Evolutionary conservation across 2,797 vertebrate species (phyloP).

Genomic region (Luscinia luscinia): DNA sequence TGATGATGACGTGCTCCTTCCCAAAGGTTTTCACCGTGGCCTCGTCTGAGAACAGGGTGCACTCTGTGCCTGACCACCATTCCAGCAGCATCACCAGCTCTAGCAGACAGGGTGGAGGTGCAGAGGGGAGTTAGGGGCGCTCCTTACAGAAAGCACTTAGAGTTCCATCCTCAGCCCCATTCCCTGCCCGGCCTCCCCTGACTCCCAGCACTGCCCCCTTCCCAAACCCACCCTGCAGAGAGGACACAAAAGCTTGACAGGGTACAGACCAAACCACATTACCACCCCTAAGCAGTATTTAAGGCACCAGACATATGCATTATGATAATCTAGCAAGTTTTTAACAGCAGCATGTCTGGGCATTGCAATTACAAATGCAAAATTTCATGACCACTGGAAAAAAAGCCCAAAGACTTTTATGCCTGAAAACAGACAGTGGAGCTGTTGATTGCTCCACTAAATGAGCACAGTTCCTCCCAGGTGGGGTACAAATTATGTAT

Average conservation of each 20-base stretch:
- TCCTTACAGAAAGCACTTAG: not conserved
- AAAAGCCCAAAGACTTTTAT: not conserved
- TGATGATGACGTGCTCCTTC: conserved; percentile 94
- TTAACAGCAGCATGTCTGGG: not conserved
- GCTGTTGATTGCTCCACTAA: not conserved
- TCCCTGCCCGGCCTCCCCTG: not conserved
- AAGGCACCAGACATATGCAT: not conserved
- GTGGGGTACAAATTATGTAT: conserved; percentile 30
- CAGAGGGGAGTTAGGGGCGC: not conserved
- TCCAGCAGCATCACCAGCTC: conserved; percentile 98
- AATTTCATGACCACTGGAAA: not conserved
- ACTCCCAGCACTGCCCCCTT: not conserved
- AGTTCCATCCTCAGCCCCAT: not conserved
- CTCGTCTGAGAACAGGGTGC: conserved; percentile 93
- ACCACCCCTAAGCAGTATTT: not conserved
- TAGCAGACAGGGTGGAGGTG: conserved; percentile 34
- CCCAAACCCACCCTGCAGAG: not conserved
- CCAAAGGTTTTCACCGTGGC: conserved; percentile 89
- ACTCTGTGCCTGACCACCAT: conserved; percentile 98
- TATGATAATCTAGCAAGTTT: not conserved
- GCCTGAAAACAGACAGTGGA: not conserved
- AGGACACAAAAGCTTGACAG: not conserved
- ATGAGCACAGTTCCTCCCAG: conserved; percentile 32
- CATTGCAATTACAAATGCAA: not conserved
- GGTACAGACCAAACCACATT: not conserved